These are phyloP conservation scores for Anolis apletophallus DNA, from an alignment of 2,797 vertebrate species.

Conservation along the genomic window DNA sequence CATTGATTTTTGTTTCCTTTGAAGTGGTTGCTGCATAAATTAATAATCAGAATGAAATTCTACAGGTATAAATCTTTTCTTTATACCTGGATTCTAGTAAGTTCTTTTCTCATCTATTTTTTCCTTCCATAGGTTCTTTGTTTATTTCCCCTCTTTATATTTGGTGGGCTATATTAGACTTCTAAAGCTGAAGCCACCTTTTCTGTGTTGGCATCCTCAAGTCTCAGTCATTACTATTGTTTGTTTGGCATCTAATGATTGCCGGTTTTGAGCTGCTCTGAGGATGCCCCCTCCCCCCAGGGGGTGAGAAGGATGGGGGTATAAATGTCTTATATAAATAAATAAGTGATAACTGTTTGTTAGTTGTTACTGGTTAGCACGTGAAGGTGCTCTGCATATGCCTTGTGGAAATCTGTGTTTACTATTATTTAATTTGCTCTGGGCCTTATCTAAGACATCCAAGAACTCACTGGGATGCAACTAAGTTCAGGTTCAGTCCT, in stretches of 20 bases:
- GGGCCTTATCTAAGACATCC: neutral
- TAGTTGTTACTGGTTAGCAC: too few relatives aligned
- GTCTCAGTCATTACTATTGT: neutral
- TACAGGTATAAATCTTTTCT: neutral
- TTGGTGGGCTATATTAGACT: neutral
- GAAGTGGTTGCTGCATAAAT: neutral
- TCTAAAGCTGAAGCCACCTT: neutral
- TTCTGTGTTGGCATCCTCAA: neutral
- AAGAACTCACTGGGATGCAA: neutral
- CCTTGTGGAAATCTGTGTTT: neutral
- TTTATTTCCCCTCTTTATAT: neutral
- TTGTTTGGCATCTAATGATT: too few relatives aligned
- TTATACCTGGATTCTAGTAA: too few relatives aligned
- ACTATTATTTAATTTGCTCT: neutral
- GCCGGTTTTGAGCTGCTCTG: too few relatives aligned
- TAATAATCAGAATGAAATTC: neutral
- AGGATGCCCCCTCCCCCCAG: too few relatives aligned
- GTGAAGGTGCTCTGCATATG: neutral
- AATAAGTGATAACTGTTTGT: too few relatives aligned
- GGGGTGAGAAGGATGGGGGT: too few relatives aligned
- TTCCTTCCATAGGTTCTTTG: neutral
- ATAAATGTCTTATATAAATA: too few relatives aligned
- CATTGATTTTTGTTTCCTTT: neutral
- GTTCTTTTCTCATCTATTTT: neutral
- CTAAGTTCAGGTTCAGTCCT: neutral